Base-by-base conservation (phyloP, 2,113 vertebrate species). In the Catharus bicknelli region DNA sequence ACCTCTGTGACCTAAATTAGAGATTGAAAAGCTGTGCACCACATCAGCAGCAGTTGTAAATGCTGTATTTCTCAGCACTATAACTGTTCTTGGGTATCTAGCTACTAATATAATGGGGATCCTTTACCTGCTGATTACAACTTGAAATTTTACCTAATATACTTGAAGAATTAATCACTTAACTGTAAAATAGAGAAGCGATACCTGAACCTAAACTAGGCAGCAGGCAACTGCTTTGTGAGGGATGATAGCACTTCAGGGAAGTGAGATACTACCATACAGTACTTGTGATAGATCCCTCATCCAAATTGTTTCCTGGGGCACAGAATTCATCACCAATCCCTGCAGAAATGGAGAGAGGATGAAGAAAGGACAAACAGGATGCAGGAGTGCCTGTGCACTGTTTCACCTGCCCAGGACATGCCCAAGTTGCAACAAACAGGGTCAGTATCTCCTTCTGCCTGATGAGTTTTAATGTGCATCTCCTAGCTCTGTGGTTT, bases 311-410 rank as follows among this genome's bases (percentile, higher is more conserved):
- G 1, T 18, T 86, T 81, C 59, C 11, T 17, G 27, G 16, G 38
- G 16, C 30, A 78, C 13, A 34, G 29, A 47, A 59, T 43, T 66
- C 5, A 10, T 50, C 5, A 4, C 38, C 0, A 0, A 13, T 78
- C 9, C 14, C 16, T 55, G n/a, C 29, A 78, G 43, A 79, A 82
- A 34, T 6, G 10, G 6, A 78, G 13, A 43, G 16, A 4, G 29
- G 8, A 23, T 76, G 6, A 14, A 45, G 54, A 53, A 73, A 40
- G 2, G 13, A 58, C 7, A 27, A 78, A n/a, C 18, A 50, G 42
- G 45, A n/a, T 34, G 16, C 16, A 36, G 21, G 0, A 1, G 9
- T 78, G 9, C 15, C 34, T 16, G 3, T 30, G n/a, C 32, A 34
- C 3, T 38, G 3, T 83, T 90, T 87, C 36, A 32, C 16, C 26